Conservation (phyloP, 2,113 vertebrate species). For the Actinemys pallida region DNA sequence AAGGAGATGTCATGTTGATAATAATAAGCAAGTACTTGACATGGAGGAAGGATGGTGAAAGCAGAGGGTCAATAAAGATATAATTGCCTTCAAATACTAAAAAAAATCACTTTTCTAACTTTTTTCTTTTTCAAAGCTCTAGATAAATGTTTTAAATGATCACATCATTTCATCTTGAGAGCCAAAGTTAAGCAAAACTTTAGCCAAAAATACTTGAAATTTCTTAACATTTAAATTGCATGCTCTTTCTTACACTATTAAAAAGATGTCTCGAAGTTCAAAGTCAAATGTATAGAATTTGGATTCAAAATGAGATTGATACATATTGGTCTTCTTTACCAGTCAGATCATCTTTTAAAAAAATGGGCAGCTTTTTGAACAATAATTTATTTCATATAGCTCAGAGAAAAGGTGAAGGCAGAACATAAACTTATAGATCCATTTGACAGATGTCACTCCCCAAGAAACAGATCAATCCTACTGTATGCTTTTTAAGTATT, state of each 20-base stretch:
- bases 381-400: neutral
- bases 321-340: slow-evolving; percentile 37
- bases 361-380: neutral
- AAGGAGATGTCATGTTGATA: slow-evolving; percentile 79
- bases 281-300: slow-evolving; percentile 7
- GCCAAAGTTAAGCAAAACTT: neutral
- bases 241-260: neutral
- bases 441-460: neutral
- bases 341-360: neutral
- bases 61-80: slow-evolving; percentile 78
- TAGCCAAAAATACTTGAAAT: neutral
- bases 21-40: slow-evolving; percentile 76
- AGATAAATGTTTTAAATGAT: slow-evolving; percentile 6
- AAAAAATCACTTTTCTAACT: slow-evolving; percentile 28
- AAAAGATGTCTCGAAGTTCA: slow-evolving; percentile 41
- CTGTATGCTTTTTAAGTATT: neutral
- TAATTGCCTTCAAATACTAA: slow-evolving; percentile 72
- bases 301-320: slow-evolving; percentile 39
- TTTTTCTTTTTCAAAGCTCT: slow-evolving; percentile 31
- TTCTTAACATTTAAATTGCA: neutral
- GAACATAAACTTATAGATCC: neutral
- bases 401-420: neutral
- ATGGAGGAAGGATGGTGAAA: slow-evolving; percentile 37
- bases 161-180: slow-evolving; percentile 2
- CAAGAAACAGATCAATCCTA: neutral